phyloP scores from a whole-genome alignment of 1,140 invertebrate species.

The Habropoda laboriosa region DNA sequence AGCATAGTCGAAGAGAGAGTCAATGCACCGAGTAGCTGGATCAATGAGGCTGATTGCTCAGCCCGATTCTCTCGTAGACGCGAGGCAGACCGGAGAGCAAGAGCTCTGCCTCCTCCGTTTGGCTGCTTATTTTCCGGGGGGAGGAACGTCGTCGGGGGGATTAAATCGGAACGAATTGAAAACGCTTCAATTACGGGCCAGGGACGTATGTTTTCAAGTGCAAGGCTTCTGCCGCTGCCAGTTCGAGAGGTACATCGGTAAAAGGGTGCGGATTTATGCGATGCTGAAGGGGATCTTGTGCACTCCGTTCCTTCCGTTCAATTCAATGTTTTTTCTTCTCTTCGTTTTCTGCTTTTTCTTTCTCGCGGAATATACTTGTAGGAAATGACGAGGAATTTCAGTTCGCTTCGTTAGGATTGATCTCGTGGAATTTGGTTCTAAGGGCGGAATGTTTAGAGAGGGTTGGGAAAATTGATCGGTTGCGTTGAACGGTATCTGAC shows the following conservation, averaged over 20 bases:
- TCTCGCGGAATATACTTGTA: no score
- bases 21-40: conserved; percentile 52
- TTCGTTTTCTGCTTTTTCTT: no score
- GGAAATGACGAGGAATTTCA: no score
- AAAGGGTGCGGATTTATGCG: neutral
- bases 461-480: neutral
- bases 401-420: no score
- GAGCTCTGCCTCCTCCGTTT: neutral
- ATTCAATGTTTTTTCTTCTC: neutral
- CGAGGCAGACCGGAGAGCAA: conserved; percentile 35
- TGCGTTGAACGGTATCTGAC: no score
- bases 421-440: no score
- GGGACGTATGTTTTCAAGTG: conserved; percentile 26
- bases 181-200: conserved; percentile 34
- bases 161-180: conserved; percentile 48
- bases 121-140: conserved; percentile 25
- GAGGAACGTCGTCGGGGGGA: conserved; percentile 5
- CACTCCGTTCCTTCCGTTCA: neutral
- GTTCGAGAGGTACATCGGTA: neutral
- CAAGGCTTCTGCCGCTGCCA: neutral
- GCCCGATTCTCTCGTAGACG: conserved; percentile 47
- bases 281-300: no score
- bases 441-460: no score
- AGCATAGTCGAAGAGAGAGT: conserved; percentile 16
- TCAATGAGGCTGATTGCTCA: conserved; percentile 57